Evolutionary conservation across 2,797 vertebrate species (phyloP).

Genomic region (Threskiornis aethiopicus): DNA sequence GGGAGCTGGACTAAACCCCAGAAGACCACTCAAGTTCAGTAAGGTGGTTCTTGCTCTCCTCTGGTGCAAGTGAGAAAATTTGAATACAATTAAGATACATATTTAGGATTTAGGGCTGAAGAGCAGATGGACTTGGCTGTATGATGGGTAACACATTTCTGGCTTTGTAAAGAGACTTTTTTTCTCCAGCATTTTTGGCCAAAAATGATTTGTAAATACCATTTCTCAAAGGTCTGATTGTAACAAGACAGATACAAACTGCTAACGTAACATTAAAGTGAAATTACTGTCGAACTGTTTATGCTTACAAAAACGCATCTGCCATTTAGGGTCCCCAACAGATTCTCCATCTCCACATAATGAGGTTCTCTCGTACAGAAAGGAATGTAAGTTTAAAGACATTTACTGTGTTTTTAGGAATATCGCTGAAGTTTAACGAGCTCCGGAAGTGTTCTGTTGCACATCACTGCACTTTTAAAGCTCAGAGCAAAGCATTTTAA

Average conservation of each 20-base stretch:
- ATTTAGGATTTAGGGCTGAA: background rate
- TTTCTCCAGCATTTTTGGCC: background rate
- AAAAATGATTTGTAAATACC: background rate
- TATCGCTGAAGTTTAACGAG: background rate
- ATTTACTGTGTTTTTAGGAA: background rate
- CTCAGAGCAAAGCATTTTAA: background rate
- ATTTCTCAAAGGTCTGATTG: background rate
- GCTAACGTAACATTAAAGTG: background rate
- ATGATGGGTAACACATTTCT: background rate
- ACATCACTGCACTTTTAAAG: background rate
- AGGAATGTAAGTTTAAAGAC: background rate
- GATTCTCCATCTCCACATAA: background rate
- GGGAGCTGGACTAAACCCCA: background rate
- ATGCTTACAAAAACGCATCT: background rate
- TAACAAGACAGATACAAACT: background rate
- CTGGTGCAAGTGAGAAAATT: background rate
- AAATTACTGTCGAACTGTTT: background rate
- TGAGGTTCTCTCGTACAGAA: background rate
- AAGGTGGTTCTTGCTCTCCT: background rate
- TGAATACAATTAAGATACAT: background rate
- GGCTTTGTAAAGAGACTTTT: background rate
- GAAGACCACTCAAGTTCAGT: background rate
- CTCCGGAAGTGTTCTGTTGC: background rate
- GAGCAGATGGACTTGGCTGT: background rate
- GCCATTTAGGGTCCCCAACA: background rate